These are phyloP conservation scores for Oscheius sp. DNA, from an alignment of 1,140 invertebrate genomes.

Conservation along the genomic window DNA sequence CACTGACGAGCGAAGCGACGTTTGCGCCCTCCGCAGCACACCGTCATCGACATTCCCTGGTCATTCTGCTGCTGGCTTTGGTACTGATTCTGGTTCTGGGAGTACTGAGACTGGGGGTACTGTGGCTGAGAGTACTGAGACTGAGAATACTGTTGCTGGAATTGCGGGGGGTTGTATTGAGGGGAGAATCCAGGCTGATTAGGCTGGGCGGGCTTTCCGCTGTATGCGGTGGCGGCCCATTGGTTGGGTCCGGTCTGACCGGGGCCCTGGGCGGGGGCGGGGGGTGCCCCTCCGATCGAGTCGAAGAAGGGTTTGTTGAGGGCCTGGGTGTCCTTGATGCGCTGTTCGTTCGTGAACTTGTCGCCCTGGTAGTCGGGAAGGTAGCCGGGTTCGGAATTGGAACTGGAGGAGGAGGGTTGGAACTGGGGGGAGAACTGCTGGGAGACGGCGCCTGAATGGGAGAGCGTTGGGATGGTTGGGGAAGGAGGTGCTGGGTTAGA, in stretches of 20 bases:
- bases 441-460: constrained; percentile 2
- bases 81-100: neutral
- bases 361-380: constrained; percentile 43
- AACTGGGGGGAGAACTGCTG: neutral
- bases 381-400: constrained; percentile 35
- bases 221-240: neutral
- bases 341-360: constrained; percentile 36
- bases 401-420: neutral
- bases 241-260: constrained; percentile 29
- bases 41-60: constrained; percentile 2
- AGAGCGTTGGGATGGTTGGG: neutral
- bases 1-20: neutral
- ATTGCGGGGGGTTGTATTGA: constrained; percentile 9
- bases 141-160: constrained; percentile 9
- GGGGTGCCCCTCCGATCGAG: constrained; percentile 38
- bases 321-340: constrained; percentile 37
- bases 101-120: neutral
- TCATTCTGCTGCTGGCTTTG: neutral
- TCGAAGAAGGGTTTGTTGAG: constrained; percentile 40
- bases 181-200: constrained; percentile 6
- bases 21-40: neutral
- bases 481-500: neutral
- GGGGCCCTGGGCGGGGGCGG: constrained; percentile 20
- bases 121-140: neutral
- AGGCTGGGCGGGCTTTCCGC: neutral